Base-by-base conservation (phyloP, 2,113 vertebrate genomes). In the Elaphurus davidianus region DNA sequence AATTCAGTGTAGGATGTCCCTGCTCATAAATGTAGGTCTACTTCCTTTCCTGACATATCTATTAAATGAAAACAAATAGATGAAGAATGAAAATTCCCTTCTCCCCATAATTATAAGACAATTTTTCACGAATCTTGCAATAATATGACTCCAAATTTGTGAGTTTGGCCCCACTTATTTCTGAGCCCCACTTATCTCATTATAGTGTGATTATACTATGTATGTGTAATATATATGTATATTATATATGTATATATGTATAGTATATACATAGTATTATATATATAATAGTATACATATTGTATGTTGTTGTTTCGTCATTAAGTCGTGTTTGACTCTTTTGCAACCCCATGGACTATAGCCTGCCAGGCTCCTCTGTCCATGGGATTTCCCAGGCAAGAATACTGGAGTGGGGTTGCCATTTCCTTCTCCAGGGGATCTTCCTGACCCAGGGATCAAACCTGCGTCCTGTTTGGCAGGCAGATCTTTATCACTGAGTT, bases 61-160 rank as follows among this genome's bases (percentile, higher is more conserved):
- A 91, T 62, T 82, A 86, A 89, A 81, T 43, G 6, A 89, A 93
- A 95, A 86, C 21, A 88, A 81, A 84, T 13, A 36, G 64, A 25
- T 83, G 2, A 93, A 62, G 87, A 64, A 3, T 8, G 78, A 82
- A 36, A 82, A 55, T 23, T 7, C 11, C 7, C 23, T 33, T 30
- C 9, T 5, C 1, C 1, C 19, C 28, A 60, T 27, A 91, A 78
- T 30, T 33, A 87, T 4, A 85, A 95, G 21, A 83, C 8, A 14
- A 11, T 83, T 90, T 95, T 94, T 50, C 36, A 62, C 43, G 83
- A 78, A 89, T 43, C 5, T 87, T 71, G 21, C 16, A 96, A 47
- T 36, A 92, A 84, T 17, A 92, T n/a, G 89, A 85, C 6, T 1
- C 5, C 16, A 85, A 76, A 60, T n/a, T 55, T 55, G 27, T 83